Base-by-base conservation (phyloP, 2,797 vertebrate species). In the Etheostoma nigrum region DNA sequence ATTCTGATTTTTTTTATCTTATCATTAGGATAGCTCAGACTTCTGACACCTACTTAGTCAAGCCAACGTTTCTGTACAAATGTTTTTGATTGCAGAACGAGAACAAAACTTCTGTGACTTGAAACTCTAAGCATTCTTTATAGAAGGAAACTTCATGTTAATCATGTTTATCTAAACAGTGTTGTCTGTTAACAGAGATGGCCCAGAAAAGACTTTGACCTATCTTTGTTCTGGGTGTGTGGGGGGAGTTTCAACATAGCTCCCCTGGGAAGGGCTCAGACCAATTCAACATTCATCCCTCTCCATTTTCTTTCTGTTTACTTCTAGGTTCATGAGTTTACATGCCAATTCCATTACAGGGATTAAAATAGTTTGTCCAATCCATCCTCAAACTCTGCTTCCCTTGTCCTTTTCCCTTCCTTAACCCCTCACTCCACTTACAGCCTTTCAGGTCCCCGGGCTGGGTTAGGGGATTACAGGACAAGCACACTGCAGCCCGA, bases 311-410 rank as follows among this genome's bases (percentile, higher is more conserved):
- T 62, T 74, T 79, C 79, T 93, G 91, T 94, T 95, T 95, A 94
- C 94, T 87, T 93, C 87, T 88, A 77, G 58, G 85, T 89, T 93
- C 91, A 85, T 81, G 87, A 92, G 94, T 95, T 95, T 95, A 94
- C 94, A 93, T 92, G 91, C 87, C 91, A 91, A 88, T 94, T 95
- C 95, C 94, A 95, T 95, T 95, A 94, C 86, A 80, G 87, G 93
- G 95, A 95, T 95, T 95, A 94, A 93, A 94, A 93, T 92, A 93
- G 93, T 94, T 95, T 94, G 90, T 91, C 81, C 88, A 89, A 89
- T 90, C 89, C 88, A 85, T 90, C 84, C 84, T 88, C 84, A 86
- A 89, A 87, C 86, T 88, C 74, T 61, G 57, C 77, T 86, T 84
- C 78, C 78, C 88, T 85, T 83, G 86, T 88, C 85, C 78, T 73